phyloP scores from a whole-genome alignment of 2,888 invertebrate species.

The Drosophila subquinaria region DNA sequence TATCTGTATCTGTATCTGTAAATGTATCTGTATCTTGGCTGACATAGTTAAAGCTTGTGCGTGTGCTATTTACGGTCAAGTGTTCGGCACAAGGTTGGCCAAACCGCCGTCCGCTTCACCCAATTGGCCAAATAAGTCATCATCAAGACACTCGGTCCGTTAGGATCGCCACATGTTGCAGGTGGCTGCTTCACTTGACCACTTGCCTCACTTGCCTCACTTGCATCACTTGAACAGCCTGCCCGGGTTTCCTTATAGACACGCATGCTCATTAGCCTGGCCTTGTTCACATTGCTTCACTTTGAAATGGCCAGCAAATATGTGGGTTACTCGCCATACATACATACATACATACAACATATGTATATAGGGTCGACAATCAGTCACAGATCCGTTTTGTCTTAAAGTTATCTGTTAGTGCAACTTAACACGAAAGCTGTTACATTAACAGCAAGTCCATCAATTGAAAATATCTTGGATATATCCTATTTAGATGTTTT shows the following conservation, averaged over 20 bases:
- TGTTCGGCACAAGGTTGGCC: constrained; percentile 70
- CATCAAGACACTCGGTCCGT: constrained; percentile 51
- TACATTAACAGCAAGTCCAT: background rate
- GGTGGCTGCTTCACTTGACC: constrained; percentile 9
- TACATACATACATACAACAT: constrained; percentile 9
- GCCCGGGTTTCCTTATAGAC: constrained; percentile 69
- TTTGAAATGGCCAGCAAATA: constrained; percentile 23
- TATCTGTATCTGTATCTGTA: constrained; percentile 23
- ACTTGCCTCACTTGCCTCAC: constrained; percentile 9
- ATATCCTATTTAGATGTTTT: no score
- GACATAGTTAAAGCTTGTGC: constrained; percentile 62
- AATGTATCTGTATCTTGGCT: constrained; percentile 28
- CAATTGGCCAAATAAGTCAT: constrained; percentile 80
- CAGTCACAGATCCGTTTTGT: constrained; percentile 30
- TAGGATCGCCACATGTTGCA: constrained; percentile 43
- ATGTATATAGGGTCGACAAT: constrained; percentile 25
- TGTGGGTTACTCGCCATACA: constrained; percentile 42
- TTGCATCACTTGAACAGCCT: constrained; percentile 14
- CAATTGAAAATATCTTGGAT: background rate
- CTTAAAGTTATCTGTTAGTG: background rate
- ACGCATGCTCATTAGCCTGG: constrained; percentile 69
- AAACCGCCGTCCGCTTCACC: constrained; percentile 61
- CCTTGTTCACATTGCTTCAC: constrained; percentile 52
- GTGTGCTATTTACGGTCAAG: constrained; percentile 78
- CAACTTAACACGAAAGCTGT: background rate